Percentiles rank a stretch among this genome's conserved stretches.
Conservation (phyloP, 2,797 vertebrate genomes). For the Mormyrus hasselquistii region DNA sequence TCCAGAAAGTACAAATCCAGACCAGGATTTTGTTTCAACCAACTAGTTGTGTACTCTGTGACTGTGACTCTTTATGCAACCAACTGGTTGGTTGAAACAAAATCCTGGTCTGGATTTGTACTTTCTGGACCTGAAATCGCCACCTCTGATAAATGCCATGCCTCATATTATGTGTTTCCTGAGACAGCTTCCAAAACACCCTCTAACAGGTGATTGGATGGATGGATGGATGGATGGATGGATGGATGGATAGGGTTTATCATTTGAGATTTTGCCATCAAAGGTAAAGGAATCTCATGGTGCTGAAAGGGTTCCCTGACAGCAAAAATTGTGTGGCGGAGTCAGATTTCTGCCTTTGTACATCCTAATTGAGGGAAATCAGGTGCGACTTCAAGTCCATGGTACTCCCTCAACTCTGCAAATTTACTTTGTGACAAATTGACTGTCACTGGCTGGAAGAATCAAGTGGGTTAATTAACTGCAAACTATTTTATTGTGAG, state of each 20-base stretch:
- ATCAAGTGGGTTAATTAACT: constrained; percentile 12
- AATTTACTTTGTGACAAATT: background rate
- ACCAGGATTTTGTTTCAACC: no score
- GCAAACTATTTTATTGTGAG: background rate
- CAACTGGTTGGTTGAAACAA: no score
- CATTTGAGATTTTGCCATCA: background rate
- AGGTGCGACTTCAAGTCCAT: background rate
- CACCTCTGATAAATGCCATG: background rate
- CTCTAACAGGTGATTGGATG: background rate
- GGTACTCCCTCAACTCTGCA: background rate
- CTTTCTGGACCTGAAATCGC: no score
- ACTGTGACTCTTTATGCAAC: no score
- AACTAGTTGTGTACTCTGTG: no score
- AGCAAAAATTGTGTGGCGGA: background rate
- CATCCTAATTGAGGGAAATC: background rate
- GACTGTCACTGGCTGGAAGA: constrained; percentile 4
- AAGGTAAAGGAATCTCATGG: background rate
- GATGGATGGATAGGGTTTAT: background rate
- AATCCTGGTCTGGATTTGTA: no score
- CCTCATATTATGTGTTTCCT: background rate
- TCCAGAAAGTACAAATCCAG: no score
- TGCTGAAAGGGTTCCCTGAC: background rate
- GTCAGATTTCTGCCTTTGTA: background rate
- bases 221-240: background rate
- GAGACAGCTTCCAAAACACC: background rate